These are phyloP conservation scores for Dasypolia templi DNA, from an alignment of 2,888 invertebrate genomes.

Conservation along the genomic window DNA sequence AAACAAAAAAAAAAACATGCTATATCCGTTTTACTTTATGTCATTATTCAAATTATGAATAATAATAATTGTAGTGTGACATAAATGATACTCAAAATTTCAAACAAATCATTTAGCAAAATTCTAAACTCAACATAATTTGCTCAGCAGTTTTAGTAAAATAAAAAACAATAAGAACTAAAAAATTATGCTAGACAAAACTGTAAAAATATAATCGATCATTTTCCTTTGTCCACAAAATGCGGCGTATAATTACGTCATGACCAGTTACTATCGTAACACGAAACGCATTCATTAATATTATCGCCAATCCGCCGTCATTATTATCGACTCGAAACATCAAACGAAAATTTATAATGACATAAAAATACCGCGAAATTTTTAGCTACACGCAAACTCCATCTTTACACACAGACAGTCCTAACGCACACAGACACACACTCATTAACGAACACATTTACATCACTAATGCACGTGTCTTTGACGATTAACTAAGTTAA, in stretches of 20 bases:
- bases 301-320: conserved; percentile 5
- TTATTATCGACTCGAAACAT: conserved; percentile 49
- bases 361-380: conserved; percentile 71
- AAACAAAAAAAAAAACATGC: too few species aligned
- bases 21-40: not conserved
- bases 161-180: not conserved
- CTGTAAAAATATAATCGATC: not conserved
- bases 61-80: not conserved
- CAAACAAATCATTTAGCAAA: not conserved
- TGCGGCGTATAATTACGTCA: conserved; percentile 21
- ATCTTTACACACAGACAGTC: conserved; percentile 78
- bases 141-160: not conserved
- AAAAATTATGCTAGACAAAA: not conserved
- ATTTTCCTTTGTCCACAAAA: conserved; percentile 49
- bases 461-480: conserved; percentile 87
- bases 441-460: conserved; percentile 89
- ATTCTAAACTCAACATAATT: not conserved
- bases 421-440: conserved; percentile 81
- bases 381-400: conserved; percentile 75
- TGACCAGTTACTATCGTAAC: conserved; percentile 36
- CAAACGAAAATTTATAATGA: conserved; percentile 61
- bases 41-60: too few species aligned
- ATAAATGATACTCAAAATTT: not conserved
- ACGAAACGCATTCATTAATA: conserved; percentile 37
- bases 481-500: conserved; percentile 69